A percentile compares a stretch with the other conserved stretches of the same genome.
Conservation (phyloP, 2,113 vertebrate species). For the Hippocampus abdominalis region DNA sequence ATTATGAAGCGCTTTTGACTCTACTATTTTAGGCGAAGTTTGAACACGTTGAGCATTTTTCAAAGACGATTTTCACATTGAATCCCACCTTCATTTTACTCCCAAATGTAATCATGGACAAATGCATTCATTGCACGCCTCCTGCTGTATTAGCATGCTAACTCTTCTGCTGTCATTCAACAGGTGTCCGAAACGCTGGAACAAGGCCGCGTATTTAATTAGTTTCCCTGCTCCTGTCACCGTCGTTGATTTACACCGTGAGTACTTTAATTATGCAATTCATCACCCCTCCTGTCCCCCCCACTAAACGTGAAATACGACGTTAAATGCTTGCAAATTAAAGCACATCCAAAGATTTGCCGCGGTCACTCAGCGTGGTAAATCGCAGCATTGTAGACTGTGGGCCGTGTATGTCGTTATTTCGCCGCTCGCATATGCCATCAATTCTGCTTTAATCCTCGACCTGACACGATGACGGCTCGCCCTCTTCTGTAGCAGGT, state of each 20-base stretch:
- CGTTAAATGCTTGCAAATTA: conserved; percentile 82
- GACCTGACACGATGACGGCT: conserved; percentile 14
- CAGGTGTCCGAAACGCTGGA: conserved; percentile 15
- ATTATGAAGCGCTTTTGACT: too few species aligned
- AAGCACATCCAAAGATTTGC: conserved; percentile 75
- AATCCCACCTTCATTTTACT: background rate
- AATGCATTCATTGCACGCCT: background rate
- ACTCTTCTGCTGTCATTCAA: conserved; percentile 37
- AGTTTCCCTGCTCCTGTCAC: conserved; percentile 72
- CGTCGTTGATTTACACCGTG: conserved; percentile 84
- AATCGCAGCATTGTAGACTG: conserved; percentile 71
- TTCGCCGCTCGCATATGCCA: conserved; percentile 13
- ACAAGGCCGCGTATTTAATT: conserved; percentile 70
- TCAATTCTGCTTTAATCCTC: conserved; percentile 50
- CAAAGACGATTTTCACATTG: background rate
- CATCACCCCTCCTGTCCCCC: conserved; percentile 85
- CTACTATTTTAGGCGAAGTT: too few species aligned
- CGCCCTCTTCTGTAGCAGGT: conserved; percentile 39
- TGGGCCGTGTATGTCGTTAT: conserved; percentile 13
- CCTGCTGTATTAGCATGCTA: conserved; percentile 16
- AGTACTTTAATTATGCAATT: conserved; percentile 89
- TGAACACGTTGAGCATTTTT: too few species aligned
- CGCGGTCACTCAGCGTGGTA: conserved; percentile 57
- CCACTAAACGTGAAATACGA: conserved; percentile 83
- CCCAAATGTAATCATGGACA: background rate